phyloP scores from a whole-genome alignment of 2,113 vertebrate genomes.

The Todiramphus saurophagus region DNA sequence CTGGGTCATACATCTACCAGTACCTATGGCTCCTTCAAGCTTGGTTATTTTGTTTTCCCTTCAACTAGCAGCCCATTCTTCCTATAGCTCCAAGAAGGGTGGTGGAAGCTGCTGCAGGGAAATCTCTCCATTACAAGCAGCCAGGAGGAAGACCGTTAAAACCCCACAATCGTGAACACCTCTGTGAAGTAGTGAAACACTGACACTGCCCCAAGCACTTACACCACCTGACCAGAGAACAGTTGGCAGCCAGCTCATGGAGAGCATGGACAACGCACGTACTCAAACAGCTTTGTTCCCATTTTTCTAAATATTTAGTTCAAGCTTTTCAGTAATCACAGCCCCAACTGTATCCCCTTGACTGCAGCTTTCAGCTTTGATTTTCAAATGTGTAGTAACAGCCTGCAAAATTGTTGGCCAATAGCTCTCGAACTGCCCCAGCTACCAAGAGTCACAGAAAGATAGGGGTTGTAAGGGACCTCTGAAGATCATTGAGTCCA shows the following conservation, averaged over 20 bases:
- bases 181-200: neutral
- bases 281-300: neutral
- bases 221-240: neutral
- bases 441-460: neutral
- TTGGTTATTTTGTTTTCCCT: neutral
- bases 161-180: neutral
- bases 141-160: neutral
- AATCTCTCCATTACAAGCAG: neutral
- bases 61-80: neutral
- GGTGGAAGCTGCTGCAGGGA: neutral
- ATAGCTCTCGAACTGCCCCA: neutral
- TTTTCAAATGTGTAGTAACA: constrained; percentile 23
- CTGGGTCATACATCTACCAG: neutral
- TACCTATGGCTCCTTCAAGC: neutral
- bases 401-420: neutral
- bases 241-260: neutral
- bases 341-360: neutral
- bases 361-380: constrained; percentile 41
- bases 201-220: neutral
- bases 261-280: neutral
- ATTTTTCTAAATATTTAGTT: neutral
- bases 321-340: constrained; percentile 18
- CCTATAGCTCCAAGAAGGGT: neutral
- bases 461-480: too few species aligned
- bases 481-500: too few species aligned